Conservation (phyloP, 2,113 vertebrate genomes). For the Alligator sinensis region DNA sequence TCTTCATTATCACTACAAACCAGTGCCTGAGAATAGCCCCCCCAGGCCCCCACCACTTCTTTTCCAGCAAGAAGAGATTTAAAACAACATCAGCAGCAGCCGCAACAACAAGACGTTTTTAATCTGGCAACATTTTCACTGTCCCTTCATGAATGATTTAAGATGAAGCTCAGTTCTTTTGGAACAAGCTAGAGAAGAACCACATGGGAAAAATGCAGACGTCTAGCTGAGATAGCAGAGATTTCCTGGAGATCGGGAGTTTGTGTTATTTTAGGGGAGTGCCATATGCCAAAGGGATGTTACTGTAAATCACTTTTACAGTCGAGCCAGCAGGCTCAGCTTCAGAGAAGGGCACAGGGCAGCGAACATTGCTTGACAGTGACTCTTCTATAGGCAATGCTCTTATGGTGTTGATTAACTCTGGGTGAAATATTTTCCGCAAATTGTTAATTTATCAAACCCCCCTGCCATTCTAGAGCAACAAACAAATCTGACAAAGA, state of each 20-base stretch:
- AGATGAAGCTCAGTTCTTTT: neutral
- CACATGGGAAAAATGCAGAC: neutral
- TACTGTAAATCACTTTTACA: neutral
- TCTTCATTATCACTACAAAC: constrained; percentile 48
- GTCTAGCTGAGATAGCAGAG: neutral
- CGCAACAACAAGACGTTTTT: neutral
- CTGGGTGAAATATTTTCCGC: neutral
- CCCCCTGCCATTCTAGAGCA: neutral
- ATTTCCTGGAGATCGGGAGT: neutral
- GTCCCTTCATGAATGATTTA: constrained; percentile 33
- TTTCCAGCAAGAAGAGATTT: constrained; percentile 17
- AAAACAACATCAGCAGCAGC: neutral
- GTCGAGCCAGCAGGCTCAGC: neutral
- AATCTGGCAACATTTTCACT: neutral
- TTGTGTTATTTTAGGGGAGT: neutral
- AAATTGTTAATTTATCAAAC: neutral
- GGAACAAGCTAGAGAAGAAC: neutral
- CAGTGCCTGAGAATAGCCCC: neutral
- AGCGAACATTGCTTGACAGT: neutral
- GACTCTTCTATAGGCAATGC: neutral
- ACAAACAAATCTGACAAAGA: neutral
- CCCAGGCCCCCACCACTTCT: neutral
- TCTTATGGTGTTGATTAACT: neutral
- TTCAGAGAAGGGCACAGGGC: neutral
- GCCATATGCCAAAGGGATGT: neutral